Evolutionary conservation across 2,888 invertebrate genomes (phyloP), one percentile per base, ranked within the genome.

Genomic region (Drosophila planitibia): DNA sequence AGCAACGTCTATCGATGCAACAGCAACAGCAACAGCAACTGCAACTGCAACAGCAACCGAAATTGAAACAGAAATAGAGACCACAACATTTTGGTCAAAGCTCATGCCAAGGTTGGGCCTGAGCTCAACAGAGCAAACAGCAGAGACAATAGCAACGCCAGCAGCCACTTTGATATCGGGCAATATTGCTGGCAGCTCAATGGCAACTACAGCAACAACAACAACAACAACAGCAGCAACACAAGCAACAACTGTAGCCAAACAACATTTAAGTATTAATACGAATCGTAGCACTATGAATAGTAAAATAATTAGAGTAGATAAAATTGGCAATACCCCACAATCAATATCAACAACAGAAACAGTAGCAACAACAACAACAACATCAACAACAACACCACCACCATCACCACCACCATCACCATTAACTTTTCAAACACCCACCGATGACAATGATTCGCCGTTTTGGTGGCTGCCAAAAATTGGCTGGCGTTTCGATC

Each of bases 391-490:
- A 53, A n/a, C 68, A 76, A 44, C 77, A 68, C 4, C 64, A 69
- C 32, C 61, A 68, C 28, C 77, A 70, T 25, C 76, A 66, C 10
- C 68, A 58, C 25, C 79, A 74, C 76, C 75, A 44, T 41, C 22
- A 73, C 35, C 75, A 44, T 41, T 68, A 65, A 55, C 81, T 39
- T 51, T 76, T 39, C 51, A 74, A 59, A 53, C 78, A 54, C 47
- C 76, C 61, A 71, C 19, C 47, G 59, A 58, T 44, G 76, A 62
- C 28, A 78, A 70, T 14, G 79, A 84, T 33, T 79, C 89, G 49
- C 90, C 92, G 10, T 92, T 92, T 55, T 93, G 93, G 94, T 93
- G 94, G 94, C 55, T 93, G 55, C 93, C 93, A 7, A 79, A 64
- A 14, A 75, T 87, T 30, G 89, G 91, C 9, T 93, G 93, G 92